These are phyloP conservation scores for Pterostichus madidus DNA, from an alignment of 2,888 invertebrate species.

Conservation along the genomic window DNA sequence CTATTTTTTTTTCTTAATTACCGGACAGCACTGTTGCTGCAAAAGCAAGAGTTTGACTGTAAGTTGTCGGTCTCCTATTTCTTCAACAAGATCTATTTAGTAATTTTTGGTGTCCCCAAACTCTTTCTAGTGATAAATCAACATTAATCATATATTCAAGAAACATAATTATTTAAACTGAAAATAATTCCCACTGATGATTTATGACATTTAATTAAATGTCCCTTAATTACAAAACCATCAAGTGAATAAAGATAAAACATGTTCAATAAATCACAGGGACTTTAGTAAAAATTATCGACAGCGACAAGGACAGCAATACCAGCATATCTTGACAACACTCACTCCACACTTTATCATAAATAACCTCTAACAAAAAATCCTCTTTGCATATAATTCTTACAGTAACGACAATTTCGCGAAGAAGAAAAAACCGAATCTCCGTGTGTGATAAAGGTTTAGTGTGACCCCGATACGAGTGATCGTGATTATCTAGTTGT, in stretches of 20 bases:
- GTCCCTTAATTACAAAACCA: constrained; percentile 11
- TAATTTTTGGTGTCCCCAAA: neutral
- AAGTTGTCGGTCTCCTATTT: too few relatives aligned
- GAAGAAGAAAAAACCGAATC: neutral
- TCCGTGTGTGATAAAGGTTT: neutral
- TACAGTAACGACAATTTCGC: neutral
- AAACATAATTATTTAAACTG: neutral
- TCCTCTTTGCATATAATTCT: too few relatives aligned
- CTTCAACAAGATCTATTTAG: too few relatives aligned
- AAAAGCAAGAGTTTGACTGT: too few relatives aligned
- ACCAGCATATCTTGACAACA: neutral
- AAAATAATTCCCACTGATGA: neutral
- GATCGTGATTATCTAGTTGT: constrained; percentile 1
- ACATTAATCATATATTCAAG: neutral
- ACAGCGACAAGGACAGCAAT: neutral
- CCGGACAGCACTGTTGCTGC: too few relatives aligned
- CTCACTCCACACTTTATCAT: too few relatives aligned
- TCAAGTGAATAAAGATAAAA: constrained; percentile 14
- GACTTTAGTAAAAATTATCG: constrained; percentile 2
- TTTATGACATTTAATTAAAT: constrained; percentile 36
- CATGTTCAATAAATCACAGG: neutral
- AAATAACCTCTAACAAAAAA: too few relatives aligned
- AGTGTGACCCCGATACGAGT: constrained; percentile 34
- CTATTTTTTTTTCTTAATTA: too few relatives aligned
- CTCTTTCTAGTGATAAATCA: neutral